Evolutionary conservation across 2,888 invertebrate genomes (phyloP), one percentile per base, ranked within the genome.

Genomic region (Agriopis marginaria): DNA sequence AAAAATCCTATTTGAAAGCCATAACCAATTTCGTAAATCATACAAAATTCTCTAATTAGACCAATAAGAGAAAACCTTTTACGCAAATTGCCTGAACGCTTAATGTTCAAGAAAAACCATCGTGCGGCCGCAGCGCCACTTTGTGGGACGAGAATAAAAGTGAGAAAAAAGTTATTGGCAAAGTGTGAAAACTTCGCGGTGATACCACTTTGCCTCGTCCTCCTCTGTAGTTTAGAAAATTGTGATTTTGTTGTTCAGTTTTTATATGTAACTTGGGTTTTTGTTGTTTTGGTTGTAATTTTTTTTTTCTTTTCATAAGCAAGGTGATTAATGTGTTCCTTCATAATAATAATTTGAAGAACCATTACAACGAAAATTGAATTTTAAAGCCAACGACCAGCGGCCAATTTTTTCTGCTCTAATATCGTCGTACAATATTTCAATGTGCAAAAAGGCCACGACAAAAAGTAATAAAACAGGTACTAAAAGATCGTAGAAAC

Each of bases 81-180:
- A 76, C 78, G 74, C 79, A 80, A 83, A 84, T 84, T 81, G 77
- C 79, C 73, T 75, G 78, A 47, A 76, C 76, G 79, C 78, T 82
- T 85, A 85, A 85, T 82, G 82, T 78, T 71, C 79, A 54, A 49
- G 84, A 84, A 82, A 82, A 81, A 75, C 74, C 71, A 72, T 72
- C 68, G 77, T 72, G 79, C 77, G 80, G 75, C 72, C 79, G 77
- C 76, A 76, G 77, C 77, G 78, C 79, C 82, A 82, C 81, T 82
- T 80, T 82, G 84, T 79, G 83, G 81, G 69, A 74, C 56, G 68
- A 74, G 74, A 74, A 74, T 56, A 60, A 63, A 4, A n/a, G 17
- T 39, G 17, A 49, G 49, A 53, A 53, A 39, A 55, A 63, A 23
- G 63, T 63, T 66, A 66, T 75, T 72, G 71, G 56, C 66, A 75